A percentile compares a stretch with the other conserved stretches of the same genome.
Evolutionary conservation across 2,797 vertebrate species (phyloP).

Genomic region (Chaetophractus vellerosus): DNA sequence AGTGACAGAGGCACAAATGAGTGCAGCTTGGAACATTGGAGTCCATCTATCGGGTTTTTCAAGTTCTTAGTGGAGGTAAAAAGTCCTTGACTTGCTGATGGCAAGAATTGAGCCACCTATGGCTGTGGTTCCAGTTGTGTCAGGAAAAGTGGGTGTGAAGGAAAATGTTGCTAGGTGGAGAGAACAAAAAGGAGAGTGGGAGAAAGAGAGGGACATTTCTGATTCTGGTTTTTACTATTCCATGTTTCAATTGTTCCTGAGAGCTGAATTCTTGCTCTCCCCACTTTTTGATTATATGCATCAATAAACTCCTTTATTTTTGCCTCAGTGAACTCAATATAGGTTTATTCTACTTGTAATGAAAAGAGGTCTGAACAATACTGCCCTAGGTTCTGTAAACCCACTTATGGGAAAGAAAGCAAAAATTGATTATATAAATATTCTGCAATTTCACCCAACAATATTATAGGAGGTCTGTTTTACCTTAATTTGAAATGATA

Average conservation of each 20-base stretch:
- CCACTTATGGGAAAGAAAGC: conserved; percentile 54
- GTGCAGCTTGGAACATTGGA: background rate
- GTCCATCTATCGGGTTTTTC: background rate
- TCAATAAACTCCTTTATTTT: conserved; percentile 41
- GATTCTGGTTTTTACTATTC: background rate
- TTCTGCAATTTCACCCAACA: background rate
- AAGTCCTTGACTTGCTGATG: background rate
- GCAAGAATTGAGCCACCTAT: background rate
- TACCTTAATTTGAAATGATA: conserved; percentile 29
- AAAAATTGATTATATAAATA: conserved; percentile 50
- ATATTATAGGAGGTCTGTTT: conserved; percentile 17
- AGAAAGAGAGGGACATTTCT: background rate
- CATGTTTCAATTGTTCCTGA: background rate
- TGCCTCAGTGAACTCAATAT: conserved; percentile 43
- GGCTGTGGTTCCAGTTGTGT: background rate
- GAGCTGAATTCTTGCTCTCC: conserved; percentile 8
- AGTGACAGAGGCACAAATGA: background rate
- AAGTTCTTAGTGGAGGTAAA: background rate
- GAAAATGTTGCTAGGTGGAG: background rate
- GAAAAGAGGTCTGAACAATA: background rate
- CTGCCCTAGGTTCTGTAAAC: background rate
- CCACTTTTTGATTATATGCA: background rate
- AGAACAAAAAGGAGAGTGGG: too few species aligned
- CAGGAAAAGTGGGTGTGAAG: conserved; percentile 21
- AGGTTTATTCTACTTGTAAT: conserved; percentile 38